Percentiles rank a stretch among this genome's conserved stretches.
These are phyloP conservation scores for Helobdella robusta DNA, from an alignment of 2,888 invertebrate species.

Conservation along the genomic window DNA sequence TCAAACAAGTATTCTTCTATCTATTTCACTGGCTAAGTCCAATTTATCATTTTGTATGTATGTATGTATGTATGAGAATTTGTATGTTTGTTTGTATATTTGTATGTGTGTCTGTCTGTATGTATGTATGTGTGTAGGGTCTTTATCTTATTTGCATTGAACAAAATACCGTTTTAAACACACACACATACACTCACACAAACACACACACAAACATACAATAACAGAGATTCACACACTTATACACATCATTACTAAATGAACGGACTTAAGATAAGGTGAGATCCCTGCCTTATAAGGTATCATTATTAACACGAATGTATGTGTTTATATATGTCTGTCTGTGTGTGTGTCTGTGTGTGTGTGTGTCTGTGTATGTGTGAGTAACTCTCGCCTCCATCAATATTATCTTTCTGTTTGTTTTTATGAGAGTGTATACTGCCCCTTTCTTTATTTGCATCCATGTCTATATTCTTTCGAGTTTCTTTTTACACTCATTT, in stretches of 20 bases:
- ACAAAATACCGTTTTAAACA: background rate
- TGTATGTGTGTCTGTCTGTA: background rate
- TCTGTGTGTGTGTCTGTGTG: constrained; percentile 7
- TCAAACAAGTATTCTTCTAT: too few relatives aligned
- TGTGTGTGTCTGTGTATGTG: constrained; percentile 17
- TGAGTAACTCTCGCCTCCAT: too few relatives aligned
- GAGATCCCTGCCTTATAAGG: background rate
- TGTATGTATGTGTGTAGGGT: background rate
- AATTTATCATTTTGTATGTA: background rate
- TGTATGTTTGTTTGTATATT: background rate
- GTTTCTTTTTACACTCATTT: background rate
- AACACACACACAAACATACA: background rate
- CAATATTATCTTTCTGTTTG: constrained; percentile 3
- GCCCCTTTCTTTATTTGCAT: background rate
- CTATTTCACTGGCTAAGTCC: background rate
- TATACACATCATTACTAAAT: too few relatives aligned
- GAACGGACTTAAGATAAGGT: background rate
- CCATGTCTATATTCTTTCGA: background rate
- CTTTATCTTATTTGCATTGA: too few relatives aligned
- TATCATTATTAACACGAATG: background rate
- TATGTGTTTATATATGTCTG: background rate
- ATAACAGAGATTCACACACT: background rate
- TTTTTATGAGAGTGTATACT: background rate
- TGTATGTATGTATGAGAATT: background rate
- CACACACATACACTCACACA: background rate